A percentile compares a stretch with the other conserved stretches of the same genome.
Conservation (phyloP, 2,888 invertebrate species). For the Spilarctia lutea region DNA sequence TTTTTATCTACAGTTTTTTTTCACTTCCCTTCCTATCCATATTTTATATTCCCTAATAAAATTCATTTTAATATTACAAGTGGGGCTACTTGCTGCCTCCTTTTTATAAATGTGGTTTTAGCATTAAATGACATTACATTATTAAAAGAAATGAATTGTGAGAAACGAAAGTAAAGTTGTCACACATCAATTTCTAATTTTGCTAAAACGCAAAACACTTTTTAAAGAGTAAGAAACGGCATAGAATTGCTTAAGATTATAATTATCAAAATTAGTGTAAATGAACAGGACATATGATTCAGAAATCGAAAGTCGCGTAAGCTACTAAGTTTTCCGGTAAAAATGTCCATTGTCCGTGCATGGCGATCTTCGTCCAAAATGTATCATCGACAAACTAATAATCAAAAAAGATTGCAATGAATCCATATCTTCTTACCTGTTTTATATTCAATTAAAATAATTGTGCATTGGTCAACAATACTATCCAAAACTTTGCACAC, state of each 20-base stretch:
- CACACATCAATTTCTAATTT: not conserved
- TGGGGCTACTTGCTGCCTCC: not conserved
- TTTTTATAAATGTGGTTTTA: not conserved
- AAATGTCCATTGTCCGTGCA: not conserved
- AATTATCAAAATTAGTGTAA: not conserved
- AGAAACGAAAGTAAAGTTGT: not conserved
- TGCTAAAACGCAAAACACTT: not conserved
- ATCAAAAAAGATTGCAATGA: not conserved
- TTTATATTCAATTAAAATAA: conserved; percentile 4
- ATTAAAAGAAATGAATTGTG: not conserved
- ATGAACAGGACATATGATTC: conserved; percentile 1
- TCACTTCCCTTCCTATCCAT: not conserved
- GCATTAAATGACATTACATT: not conserved
- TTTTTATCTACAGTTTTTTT: not conserved
- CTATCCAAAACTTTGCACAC: not conserved
- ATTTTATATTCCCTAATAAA: not conserved
- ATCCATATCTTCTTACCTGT: not conserved
- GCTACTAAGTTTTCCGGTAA: conserved; percentile 1
- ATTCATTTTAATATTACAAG: not conserved
- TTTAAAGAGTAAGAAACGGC: not conserved
- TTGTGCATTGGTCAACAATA: not conserved
- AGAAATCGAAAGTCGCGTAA: conserved; percentile 1
- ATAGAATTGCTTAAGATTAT: not conserved
- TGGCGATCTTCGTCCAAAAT: not conserved
- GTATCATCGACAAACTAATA: not conserved